Percentiles rank a stretch among this genome's conserved stretches.
Conservation (phyloP, 1,140 invertebrate species). For the Heliothis subflexa region DNA sequence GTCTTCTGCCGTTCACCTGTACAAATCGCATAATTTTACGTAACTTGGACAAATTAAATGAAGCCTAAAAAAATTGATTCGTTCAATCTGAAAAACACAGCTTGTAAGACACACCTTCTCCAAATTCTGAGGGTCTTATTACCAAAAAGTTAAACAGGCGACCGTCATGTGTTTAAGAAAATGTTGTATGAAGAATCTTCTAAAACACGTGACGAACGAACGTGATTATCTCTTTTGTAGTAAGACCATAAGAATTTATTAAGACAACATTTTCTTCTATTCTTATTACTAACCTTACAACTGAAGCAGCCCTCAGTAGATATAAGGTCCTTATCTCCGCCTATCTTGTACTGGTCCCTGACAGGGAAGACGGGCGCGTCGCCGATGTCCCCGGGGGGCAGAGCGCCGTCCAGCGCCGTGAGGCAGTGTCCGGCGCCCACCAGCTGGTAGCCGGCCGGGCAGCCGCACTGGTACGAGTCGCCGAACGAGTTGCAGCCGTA, state of each 20-base stretch:
- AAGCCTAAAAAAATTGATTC: too few relatives aligned
- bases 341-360: slow-evolving; percentile 75
- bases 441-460: slow-evolving; percentile 92
- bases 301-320: slow-evolving; percentile 96
- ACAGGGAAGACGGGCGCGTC: slow-evolving; percentile 90
- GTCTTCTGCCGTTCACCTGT: slow-evolving; percentile 75
- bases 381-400: slow-evolving; percentile 88
- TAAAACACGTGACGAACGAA: too few relatives aligned
- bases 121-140: too few relatives aligned
- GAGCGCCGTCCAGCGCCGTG: slow-evolving; percentile 90
- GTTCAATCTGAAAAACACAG: too few relatives aligned
- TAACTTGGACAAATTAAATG: too few relatives aligned
- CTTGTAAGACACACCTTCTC: too few relatives aligned
- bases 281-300: slow-evolving; percentile 89
- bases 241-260: too few relatives aligned
- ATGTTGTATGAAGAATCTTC: too few relatives aligned
- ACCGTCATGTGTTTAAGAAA: too few relatives aligned
- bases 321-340: slow-evolving; percentile 90
- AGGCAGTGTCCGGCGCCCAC: slow-evolving; percentile 94
- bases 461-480: slow-evolving; percentile 90
- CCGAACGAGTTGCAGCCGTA: slow-evolving; percentile 92
- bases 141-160: too few relatives aligned
- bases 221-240: too few relatives aligned
- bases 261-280: too few relatives aligned
- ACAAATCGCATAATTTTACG: neutral